A percentile compares a stretch with the other conserved stretches of the same genome.
Evolutionary conservation across 2,113 vertebrate species (phyloP).

Genomic region (Pedetes capensis): DNA sequence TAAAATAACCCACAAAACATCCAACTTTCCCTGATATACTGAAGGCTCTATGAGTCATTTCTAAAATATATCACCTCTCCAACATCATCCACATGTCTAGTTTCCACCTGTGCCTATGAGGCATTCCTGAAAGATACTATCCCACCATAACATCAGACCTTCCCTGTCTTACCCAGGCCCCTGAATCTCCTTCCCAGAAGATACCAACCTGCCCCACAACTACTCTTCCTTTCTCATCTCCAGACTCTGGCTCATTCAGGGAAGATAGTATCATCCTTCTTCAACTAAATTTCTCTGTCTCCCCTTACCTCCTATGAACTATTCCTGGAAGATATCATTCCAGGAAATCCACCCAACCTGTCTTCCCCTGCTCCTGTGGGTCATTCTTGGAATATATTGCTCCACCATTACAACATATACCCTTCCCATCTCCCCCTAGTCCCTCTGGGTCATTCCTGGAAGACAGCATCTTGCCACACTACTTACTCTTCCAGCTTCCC

Average conservation of each 20-base stretch:
- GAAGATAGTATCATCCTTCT: neutral
- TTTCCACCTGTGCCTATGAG: no score
- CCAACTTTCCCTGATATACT: no score
- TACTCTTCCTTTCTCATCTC: no score
- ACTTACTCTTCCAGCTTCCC: no score
- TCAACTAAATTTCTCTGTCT: neutral
- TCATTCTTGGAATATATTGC: neutral
- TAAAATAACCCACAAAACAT: no score
- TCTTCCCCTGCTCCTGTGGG: neutral
- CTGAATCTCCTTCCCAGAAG: no score
- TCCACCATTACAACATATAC: neutral
- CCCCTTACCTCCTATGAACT: neutral
- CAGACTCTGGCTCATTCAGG: neutral
- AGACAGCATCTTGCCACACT: neutral
- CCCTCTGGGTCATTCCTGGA: neutral
- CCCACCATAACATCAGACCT: no score
- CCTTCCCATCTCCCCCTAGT: neutral
- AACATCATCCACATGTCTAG: no score
- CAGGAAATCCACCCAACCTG: neutral
- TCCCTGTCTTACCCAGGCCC: no score
- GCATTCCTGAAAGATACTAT: no score
- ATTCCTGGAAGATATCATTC: no score
- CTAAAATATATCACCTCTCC: neutral
- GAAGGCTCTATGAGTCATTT: neutral
- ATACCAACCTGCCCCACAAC: no score